Base-by-base conservation (phyloP, 2,797 vertebrate genomes). In the Gymnoscopelus braueri region DNA sequence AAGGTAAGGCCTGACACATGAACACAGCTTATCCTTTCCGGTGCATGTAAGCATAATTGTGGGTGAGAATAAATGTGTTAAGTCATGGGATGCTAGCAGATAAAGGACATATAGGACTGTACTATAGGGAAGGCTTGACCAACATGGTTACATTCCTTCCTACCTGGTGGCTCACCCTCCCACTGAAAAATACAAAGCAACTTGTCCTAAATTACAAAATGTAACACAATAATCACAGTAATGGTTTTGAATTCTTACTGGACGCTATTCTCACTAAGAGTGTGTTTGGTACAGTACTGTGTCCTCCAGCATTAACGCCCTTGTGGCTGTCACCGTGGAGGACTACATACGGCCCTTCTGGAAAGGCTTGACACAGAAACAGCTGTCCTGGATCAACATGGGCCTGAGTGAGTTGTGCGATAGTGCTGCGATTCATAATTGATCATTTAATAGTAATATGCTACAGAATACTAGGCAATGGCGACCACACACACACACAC, bases 251-350 rank as follows among this genome's bases (percentile, higher is more conserved):
- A 62, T 19, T 53, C 14, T 55, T 32, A 64, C 24, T 47, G 26
- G 48, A 13, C n/a, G 8, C 61, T 15, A 24, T 35, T 35, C 57
- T 77, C 15, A 74, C 65, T 39, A 3, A 5, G 53, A 44, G n/a
- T 77, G 9, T 13, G 56, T 69, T 3, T 89, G 81, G 88, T 82
- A 19, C 81, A 96, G 95, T 87, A 96, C 95, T 0, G 95, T 95
- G 63, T 96, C 95, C 1, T 96, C 95, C 66, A 96, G 95, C 82
- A 96, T 96, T 72, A 96, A 95, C 5, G 95, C 95, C 24, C 87
- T 96, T 1, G 94, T 95, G 53, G 94, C 95, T 1, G 95, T 96
- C 55, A 95, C 95, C 0, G 63, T 93, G 78, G 94, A 95, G 71
- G 95, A 96, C 81, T 94, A 95, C 62, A 69, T 96, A 24, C 75